Percentiles rank a stretch among this genome's conserved stretches.
Conservation (phyloP, 1,140 invertebrate species). For the Temnothorax nylanderi region DNA sequence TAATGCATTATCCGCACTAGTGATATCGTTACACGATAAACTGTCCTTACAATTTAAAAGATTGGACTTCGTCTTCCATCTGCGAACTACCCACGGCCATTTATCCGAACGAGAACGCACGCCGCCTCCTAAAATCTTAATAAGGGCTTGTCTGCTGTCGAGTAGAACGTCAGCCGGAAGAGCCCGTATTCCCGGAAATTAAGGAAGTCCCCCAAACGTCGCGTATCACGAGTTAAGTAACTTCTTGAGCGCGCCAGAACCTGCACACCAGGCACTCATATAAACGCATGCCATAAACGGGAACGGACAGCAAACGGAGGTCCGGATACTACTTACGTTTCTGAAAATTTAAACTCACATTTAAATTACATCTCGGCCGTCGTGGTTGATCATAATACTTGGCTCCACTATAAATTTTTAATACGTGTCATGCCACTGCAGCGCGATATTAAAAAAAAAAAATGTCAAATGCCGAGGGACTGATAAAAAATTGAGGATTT, state of each 20-base stretch:
- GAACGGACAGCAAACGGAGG: conserved; percentile 51
- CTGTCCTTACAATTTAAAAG: conserved; percentile 11
- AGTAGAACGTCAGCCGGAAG: conserved; percentile 74
- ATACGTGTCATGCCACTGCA: not conserved
- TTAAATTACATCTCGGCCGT: conserved; percentile 34
- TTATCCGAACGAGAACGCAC: conserved; percentile 48
- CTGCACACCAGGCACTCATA: conserved; percentile 29
- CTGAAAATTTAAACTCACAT: conserved; percentile 52
- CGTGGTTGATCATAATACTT: conserved; percentile 1
- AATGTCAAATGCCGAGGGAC: not conserved
- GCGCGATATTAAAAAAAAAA: conserved; percentile 4
- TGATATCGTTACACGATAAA: conserved; percentile 15
- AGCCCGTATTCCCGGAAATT: conserved; percentile 73
- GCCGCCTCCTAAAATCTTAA: conserved; percentile 71
- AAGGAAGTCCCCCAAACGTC: conserved; percentile 73
- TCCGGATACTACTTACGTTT: conserved; percentile 39
- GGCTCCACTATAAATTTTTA: conserved; percentile 31
- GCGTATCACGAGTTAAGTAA: conserved; percentile 73
- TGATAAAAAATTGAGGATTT: not conserved
- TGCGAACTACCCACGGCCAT: conserved; percentile 21
- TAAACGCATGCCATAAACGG: conserved; percentile 53
- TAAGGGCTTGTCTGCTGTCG: conserved; percentile 74
- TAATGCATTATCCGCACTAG: not conserved
- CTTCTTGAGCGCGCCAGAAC: conserved; percentile 53
- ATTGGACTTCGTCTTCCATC: conserved; percentile 28